Percentiles rank a stretch among this genome's conserved stretches.
These are phyloP conservation scores for Cisticola juncidis DNA, from an alignment of 2,113 vertebrate genomes.

Conservation along the genomic window DNA sequence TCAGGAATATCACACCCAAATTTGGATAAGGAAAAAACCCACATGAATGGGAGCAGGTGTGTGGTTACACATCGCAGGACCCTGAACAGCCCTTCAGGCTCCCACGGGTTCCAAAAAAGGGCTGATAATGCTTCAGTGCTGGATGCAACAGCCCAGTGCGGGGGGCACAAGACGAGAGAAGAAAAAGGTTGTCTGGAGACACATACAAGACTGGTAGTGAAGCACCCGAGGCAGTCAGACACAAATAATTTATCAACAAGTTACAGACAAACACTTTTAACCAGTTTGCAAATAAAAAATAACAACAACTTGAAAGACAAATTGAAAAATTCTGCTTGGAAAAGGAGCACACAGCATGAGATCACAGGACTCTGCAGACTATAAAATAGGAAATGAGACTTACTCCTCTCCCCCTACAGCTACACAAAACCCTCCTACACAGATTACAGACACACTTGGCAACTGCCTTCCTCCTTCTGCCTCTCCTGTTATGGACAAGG, in stretches of 20 bases:
- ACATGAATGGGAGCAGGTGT: neutral
- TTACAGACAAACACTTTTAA: conserved; percentile 39
- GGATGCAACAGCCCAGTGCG: neutral
- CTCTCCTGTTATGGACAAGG: neutral
- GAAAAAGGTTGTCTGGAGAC: neutral
- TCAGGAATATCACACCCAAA: neutral
- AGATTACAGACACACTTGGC: conserved; percentile 26
- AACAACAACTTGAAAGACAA: conserved; percentile 39
- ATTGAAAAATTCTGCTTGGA: conserved; percentile 53
- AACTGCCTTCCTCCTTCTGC: conserved; percentile 42
- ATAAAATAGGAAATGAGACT: conserved; percentile 65
- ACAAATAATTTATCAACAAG: conserved; percentile 11
- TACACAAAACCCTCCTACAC: conserved; percentile 48
- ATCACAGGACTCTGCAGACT: conserved; percentile 57
- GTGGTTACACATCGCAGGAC: neutral
- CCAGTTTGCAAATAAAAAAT: conserved; percentile 55
- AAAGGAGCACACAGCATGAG: conserved; percentile 56
- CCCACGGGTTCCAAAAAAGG: neutral
- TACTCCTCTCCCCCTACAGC: conserved; percentile 44
- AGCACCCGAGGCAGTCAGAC: neutral
- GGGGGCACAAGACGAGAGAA: neutral
- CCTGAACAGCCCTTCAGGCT: neutral
- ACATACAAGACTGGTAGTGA: neutral
- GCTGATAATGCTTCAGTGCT: neutral
- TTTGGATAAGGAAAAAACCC: neutral